Percentiles rank a stretch among this genome's conserved stretches.
Evolutionary conservation across 2,888 invertebrate species (phyloP).

Genomic region (Pheosia tremula): DNA sequence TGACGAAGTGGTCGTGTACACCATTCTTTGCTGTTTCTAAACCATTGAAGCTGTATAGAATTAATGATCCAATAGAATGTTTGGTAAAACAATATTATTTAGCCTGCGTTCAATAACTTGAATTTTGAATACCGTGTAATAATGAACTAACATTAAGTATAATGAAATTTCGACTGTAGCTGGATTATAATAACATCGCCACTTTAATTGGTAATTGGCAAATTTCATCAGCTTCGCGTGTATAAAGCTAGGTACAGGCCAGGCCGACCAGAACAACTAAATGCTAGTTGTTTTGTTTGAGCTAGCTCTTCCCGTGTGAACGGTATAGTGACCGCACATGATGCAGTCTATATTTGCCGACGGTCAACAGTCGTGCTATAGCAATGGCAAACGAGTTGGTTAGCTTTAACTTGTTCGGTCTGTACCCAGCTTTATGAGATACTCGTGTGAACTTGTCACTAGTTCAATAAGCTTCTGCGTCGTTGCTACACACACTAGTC

Average conservation of each 20-base stretch:
- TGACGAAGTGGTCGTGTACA: background rate
- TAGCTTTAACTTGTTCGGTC: background rate
- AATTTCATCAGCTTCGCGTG: background rate
- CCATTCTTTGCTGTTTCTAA: no score
- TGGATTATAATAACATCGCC: background rate
- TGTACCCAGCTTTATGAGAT: background rate
- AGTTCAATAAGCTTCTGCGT: background rate
- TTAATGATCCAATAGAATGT: no score
- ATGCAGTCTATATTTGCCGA: background rate
- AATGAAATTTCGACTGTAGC: background rate
- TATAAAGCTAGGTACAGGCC: background rate
- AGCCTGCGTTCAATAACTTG: no score
- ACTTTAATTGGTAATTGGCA: background rate
- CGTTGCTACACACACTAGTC: background rate
- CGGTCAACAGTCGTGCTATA: no score
- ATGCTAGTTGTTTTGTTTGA: background rate
- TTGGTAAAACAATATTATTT: no score
- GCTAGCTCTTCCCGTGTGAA: background rate
- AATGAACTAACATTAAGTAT: background rate
- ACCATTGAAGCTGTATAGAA: no score
- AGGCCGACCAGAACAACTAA: background rate
- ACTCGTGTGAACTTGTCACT: background rate
- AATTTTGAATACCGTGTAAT: background rate
- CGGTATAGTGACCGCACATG: background rate
- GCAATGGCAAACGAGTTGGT: background rate